Conservation (phyloP, 2,113 vertebrate species). For the Lonchura striata region DNA sequence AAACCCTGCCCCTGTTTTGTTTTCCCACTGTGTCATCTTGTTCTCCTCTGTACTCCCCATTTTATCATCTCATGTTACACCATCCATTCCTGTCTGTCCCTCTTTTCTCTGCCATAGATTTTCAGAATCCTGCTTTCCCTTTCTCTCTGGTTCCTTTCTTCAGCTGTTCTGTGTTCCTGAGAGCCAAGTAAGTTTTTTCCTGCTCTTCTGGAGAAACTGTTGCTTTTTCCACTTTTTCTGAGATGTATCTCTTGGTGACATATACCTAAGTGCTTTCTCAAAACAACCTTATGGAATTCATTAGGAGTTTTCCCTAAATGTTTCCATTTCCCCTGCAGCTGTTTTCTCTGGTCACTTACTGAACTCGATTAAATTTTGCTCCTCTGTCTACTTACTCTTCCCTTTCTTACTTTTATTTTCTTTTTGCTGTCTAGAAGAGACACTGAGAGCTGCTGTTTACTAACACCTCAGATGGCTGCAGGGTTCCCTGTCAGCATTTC, state of each 20-base stretch:
- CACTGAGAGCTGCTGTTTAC: not conserved
- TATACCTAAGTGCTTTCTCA: not conserved
- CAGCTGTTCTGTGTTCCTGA: rapidly evolving
- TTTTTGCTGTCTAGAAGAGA: not conserved
- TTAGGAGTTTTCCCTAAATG: not conserved
- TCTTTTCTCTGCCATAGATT: not conserved
- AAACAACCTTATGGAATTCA: not conserved
- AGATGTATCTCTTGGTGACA: not conserved
- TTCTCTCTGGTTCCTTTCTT: not conserved
- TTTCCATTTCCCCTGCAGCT: not conserved
- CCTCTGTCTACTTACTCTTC: not conserved
- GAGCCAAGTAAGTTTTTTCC: not conserved
- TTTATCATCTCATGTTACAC: not conserved
- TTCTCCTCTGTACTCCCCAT: not conserved
- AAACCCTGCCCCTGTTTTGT: conserved; percentile 12
- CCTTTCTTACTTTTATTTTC: not conserved
- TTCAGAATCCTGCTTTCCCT: not conserved
- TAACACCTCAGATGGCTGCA: not conserved
- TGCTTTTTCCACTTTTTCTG: not conserved
- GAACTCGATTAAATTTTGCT: not conserved
- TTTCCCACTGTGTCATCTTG: not conserved
- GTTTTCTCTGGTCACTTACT: not conserved
- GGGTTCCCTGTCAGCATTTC: not conserved
- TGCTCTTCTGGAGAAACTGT: not conserved
- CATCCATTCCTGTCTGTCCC: not conserved